These are phyloP conservation scores for Scaptodrosophila lebanonensis DNA, from an alignment of 1,140 invertebrate species.

Conservation along the genomic window DNA sequence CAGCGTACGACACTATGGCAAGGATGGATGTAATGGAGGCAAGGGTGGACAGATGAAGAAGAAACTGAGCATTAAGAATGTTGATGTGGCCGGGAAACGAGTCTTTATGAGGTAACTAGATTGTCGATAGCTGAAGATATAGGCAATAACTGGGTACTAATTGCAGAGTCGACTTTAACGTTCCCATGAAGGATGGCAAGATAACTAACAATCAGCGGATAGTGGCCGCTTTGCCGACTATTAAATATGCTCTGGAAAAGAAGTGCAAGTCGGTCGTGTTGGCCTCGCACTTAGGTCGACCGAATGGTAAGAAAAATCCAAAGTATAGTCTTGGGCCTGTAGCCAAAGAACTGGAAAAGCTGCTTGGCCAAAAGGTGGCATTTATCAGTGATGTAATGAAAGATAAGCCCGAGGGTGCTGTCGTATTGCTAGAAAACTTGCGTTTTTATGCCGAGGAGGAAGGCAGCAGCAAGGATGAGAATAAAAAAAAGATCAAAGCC, in stretches of 20 bases:
- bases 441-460: conserved; percentile 98
- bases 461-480: conserved; percentile 94
- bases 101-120: conserved; percentile 86
- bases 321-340: conserved; percentile 96
- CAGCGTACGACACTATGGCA: conserved; percentile 1
- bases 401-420: conserved; percentile 88
- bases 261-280: conserved; percentile 95
- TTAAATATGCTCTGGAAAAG: conserved; percentile 95
- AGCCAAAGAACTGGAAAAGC: conserved; percentile 90
- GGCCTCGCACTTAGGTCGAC: conserved; percentile 97
- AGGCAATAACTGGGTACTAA: background rate
- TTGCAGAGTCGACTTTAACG: conserved; percentile 98
- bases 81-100: conserved; percentile 85
- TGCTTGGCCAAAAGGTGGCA: conserved; percentile 89
- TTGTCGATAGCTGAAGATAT: background rate
- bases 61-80: conserved; percentile 88
- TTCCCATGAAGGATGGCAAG: conserved; percentile 96
- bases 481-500: conserved; percentile 87
- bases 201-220: conserved; percentile 98
- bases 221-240: conserved; percentile 94
- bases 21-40: background rate
- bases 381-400: conserved; percentile 92
- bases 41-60: conserved; percentile 76
- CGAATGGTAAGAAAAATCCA: conserved; percentile 89
- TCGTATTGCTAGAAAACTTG: conserved; percentile 97